Conservation (phyloP, 2,113 vertebrate species). For the Cisticola juncidis region DNA sequence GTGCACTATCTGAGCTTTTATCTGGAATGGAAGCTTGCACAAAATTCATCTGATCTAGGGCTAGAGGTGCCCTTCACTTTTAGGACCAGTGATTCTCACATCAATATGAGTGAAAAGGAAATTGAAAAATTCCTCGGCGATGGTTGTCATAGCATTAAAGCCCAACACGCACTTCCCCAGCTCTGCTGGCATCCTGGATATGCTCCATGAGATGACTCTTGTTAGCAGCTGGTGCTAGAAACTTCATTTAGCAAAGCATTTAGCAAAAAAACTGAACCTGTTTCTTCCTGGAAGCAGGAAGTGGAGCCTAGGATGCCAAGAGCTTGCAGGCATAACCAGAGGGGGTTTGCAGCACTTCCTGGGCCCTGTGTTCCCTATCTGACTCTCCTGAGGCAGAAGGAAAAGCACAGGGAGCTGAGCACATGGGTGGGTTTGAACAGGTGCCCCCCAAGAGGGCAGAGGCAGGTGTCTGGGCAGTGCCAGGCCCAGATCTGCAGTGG, state of each 20-base stretch:
- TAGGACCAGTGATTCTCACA: neutral
- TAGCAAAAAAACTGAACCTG: neutral
- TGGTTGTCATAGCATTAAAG: conserved; percentile 8
- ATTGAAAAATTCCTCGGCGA: neutral
- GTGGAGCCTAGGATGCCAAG: neutral
- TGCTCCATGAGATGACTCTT: neutral
- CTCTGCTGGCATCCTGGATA: neutral
- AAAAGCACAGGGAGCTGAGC: neutral
- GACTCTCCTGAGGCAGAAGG: neutral
- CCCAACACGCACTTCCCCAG: neutral
- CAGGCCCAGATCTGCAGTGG: neutral
- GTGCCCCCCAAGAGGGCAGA: neutral
- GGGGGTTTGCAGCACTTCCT: neutral
- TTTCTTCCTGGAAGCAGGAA: neutral
- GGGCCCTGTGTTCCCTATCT: neutral
- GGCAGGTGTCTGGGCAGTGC: neutral
- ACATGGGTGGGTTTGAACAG: neutral
- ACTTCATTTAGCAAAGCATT: neutral
- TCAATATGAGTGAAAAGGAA: neutral
- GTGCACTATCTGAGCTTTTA: fast-evolving
- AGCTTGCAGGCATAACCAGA: neutral
- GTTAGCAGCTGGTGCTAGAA: neutral
- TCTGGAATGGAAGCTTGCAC: neutral
- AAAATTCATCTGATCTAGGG: neutral
- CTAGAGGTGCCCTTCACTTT: neutral